Percentiles rank a stretch among this genome's conserved stretches.
phyloP scores from a whole-genome alignment of 2,113 vertebrate species.

The Menidia beryllina region DNA sequence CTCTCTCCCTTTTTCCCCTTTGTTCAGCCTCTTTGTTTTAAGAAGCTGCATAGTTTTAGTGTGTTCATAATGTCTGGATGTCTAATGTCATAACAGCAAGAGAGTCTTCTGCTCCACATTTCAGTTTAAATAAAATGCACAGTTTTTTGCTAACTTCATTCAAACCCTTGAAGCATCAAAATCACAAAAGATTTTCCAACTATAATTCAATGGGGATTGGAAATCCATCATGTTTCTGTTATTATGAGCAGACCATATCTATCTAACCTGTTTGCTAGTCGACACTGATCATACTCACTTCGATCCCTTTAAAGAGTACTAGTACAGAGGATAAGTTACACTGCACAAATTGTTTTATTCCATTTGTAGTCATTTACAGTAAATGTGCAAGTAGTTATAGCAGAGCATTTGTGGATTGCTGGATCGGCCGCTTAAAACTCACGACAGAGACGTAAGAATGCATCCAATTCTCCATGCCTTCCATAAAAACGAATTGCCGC shows the following conservation, averaged over 20 bases:
- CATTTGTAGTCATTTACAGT: background rate
- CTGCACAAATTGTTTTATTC: background rate
- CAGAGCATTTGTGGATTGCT: background rate
- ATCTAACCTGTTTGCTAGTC: background rate
- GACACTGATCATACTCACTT: background rate
- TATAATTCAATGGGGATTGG: slow-evolving; percentile 3
- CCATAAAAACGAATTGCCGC: too few species aligned
- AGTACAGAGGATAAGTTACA: background rate
- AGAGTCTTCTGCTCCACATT: slow-evolving; percentile 13
- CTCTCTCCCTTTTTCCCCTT: slow-evolving; percentile 32
- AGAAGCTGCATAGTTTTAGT: slow-evolving; percentile 17
- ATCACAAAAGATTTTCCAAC: background rate
- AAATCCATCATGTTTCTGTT: background rate
- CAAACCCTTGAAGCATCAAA: slow-evolving; percentile 7
- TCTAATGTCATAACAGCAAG: slow-evolving; percentile 49
- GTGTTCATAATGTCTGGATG: slow-evolving; percentile 25
- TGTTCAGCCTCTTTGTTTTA: slow-evolving; percentile 7
- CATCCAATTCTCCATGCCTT: too few species aligned
- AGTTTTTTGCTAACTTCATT: background rate
- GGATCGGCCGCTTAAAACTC: background rate
- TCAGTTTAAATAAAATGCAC: background rate
- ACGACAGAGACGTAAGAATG: background rate
- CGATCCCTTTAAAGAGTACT: too few species aligned
- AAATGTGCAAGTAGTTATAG: background rate
- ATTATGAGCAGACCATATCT: background rate